phyloP scores from a whole-genome alignment of 2,797 vertebrate species.

The Arrhamphus sclerolepis region DNA sequence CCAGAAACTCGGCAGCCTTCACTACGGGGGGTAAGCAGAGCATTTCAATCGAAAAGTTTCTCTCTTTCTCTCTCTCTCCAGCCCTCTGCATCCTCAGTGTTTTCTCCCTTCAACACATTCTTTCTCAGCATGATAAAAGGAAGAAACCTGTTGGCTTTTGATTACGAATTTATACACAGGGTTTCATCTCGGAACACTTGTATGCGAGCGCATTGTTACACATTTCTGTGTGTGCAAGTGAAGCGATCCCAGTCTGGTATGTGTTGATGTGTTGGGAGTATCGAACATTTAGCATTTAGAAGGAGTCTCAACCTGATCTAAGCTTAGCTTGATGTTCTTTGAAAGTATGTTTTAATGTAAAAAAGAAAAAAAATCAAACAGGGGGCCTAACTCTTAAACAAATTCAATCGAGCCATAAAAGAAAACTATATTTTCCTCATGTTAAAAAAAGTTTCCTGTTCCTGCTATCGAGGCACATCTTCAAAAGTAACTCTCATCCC shows the following conservation, averaged over 20 bases:
- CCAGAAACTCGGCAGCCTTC: constrained; percentile 65
- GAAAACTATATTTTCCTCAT: too few relatives aligned
- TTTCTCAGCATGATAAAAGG: constrained; percentile 31
- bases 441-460: too few relatives aligned
- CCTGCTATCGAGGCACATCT: too few relatives aligned
- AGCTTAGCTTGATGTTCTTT: constrained; percentile 35
- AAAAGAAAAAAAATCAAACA: too few relatives aligned
- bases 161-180: constrained; percentile 7
- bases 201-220: not conserved
- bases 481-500: too few relatives aligned
- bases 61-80: constrained; percentile 21
- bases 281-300: constrained; percentile 21
- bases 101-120: constrained; percentile 20
- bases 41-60: constrained; percentile 47
- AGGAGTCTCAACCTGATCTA: constrained; percentile 52
- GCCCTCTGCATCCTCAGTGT: constrained; percentile 15
- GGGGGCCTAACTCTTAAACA: constrained; percentile 73
- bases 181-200: constrained; percentile 19
- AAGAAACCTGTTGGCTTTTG: constrained; percentile 50
- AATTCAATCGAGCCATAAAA: constrained; percentile 67
- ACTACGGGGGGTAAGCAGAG: constrained; percentile 69
- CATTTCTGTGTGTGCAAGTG: constrained; percentile 22
- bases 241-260: not conserved
- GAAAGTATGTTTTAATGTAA: too few relatives aligned
- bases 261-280: constrained; percentile 8